A percentile compares a stretch with the other conserved stretches of the same genome.
Evolutionary conservation across 2,797 vertebrate species (phyloP).

Genomic region (Setipinna tenuifilis): DNA sequence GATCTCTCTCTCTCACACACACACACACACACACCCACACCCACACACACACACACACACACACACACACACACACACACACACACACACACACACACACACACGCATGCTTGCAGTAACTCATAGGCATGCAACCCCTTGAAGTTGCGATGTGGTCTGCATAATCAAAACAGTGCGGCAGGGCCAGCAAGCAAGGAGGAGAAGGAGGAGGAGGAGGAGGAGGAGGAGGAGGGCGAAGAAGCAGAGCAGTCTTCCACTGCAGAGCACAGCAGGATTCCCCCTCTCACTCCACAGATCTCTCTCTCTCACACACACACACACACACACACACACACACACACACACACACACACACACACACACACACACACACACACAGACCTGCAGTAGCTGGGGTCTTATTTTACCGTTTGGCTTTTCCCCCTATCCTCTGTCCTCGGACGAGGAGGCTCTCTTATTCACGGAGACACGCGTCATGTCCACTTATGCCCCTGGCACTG

Average conservation of each 20-base stretch:
- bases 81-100: background rate
- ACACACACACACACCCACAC: background rate
- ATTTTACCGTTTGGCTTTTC: background rate
- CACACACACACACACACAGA: background rate
- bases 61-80: background rate
- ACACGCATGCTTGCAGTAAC: background rate
- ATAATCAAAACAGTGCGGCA: conserved; percentile 23
- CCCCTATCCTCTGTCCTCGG: background rate
- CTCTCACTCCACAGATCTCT: background rate
- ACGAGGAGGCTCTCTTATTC: background rate
- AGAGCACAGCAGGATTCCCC: background rate
- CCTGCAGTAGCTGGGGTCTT: background rate
- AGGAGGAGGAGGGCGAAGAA: background rate
- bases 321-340: conserved; percentile 28
- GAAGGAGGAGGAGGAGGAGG: background rate
- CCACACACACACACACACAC: background rate
- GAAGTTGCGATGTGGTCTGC: conserved; percentile 7
- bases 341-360: conserved; percentile 13
- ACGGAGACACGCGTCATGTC: conserved; percentile 1
- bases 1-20: background rate
- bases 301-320: conserved; percentile 21
- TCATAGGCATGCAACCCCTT: conserved; percentile 13
- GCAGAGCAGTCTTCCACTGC: background rate
- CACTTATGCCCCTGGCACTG: background rate
- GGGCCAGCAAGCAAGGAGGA: background rate